phyloP scores from a whole-genome alignment of 2,888 invertebrate species.

The Brachypalpus laphriformis region DNA sequence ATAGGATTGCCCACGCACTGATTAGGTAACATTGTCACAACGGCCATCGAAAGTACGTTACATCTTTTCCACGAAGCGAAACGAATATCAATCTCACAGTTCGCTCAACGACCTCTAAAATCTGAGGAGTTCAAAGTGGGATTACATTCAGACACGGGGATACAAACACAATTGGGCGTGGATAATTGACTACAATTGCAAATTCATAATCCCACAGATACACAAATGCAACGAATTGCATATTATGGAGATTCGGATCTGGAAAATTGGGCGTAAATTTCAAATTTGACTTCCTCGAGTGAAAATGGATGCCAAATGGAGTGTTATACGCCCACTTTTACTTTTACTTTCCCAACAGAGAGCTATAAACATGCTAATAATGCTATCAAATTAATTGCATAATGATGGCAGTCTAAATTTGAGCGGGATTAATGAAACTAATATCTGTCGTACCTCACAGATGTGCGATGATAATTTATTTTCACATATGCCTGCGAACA shows the following conservation, averaged over 20 bases:
- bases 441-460: neutral
- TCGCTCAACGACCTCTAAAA: constrained; percentile 29
- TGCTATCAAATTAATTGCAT: neutral
- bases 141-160: neutral
- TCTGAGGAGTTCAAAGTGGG: neutral
- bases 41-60: constrained; percentile 3
- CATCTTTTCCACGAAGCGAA: neutral
- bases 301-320: neutral
- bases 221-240: neutral
- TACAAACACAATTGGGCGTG: constrained; percentile 2
- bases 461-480: constrained; percentile 1
- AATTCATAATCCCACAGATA: neutral
- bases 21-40: constrained; percentile 42
- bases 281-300: neutral
- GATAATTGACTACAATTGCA: neutral
- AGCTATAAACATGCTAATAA: neutral
- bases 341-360: constrained; percentile 30
- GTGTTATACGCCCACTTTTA: neutral
- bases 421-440: neutral
- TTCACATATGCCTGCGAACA: constrained; percentile 1
- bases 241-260: neutral
- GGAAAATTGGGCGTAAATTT: neutral
- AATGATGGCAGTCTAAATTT: neutral
- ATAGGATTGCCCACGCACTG: constrained; percentile 50
- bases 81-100: neutral